These are phyloP conservation scores for Oryzaephilus surinamensis DNA, from an alignment of 1,140 invertebrate species.

Conservation along the genomic window DNA sequence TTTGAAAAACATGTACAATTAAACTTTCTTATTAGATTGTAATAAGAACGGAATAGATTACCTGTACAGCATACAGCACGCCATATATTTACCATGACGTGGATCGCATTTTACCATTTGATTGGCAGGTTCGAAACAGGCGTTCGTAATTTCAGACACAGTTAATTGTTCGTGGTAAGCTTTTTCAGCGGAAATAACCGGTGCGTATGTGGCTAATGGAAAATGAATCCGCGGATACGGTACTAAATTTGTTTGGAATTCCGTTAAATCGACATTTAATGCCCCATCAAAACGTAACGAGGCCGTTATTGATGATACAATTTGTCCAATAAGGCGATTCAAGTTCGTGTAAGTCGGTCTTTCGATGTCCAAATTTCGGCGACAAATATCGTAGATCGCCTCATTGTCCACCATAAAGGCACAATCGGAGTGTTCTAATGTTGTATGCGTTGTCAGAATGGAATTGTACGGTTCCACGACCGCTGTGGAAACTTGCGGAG, in stretches of 20 bases:
- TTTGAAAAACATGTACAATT: no score
- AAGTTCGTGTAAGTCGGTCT: slow-evolving; percentile 52
- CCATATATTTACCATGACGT: slow-evolving; percentile 59
- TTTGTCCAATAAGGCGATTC: slow-evolving; percentile 57
- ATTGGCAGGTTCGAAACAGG: slow-evolving; percentile 53
- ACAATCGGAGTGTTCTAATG: slow-evolving; percentile 51
- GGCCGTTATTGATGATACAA: slow-evolving; percentile 68
- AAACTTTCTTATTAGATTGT: no score
- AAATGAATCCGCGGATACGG: slow-evolving; percentile 62
- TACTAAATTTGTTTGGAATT: slow-evolving; percentile 66
- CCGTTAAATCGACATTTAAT: slow-evolving; percentile 68
- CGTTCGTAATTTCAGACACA: slow-evolving; percentile 58
- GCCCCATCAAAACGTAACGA: slow-evolving; percentile 68
- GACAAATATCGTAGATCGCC: slow-evolving; percentile 63
- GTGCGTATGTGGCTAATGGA: slow-evolving; percentile 64
- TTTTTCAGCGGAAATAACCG: slow-evolving; percentile 46
- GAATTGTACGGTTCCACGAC: slow-evolving; percentile 65
- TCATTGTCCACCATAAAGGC: slow-evolving; percentile 60
- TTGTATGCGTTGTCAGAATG: slow-evolving; percentile 52
- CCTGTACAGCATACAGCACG: slow-evolving; percentile 57
- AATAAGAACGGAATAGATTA: no score
- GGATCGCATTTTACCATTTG: slow-evolving; percentile 63
- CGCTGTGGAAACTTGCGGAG: slow-evolving; percentile 57
- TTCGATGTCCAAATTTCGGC: slow-evolving; percentile 53
- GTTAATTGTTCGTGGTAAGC: slow-evolving; percentile 58